Percentiles rank a stretch among this genome's conserved stretches.
Evolutionary conservation across 1,140 invertebrate genomes (phyloP).

Genomic region (Nautilus pompilius): DNA sequence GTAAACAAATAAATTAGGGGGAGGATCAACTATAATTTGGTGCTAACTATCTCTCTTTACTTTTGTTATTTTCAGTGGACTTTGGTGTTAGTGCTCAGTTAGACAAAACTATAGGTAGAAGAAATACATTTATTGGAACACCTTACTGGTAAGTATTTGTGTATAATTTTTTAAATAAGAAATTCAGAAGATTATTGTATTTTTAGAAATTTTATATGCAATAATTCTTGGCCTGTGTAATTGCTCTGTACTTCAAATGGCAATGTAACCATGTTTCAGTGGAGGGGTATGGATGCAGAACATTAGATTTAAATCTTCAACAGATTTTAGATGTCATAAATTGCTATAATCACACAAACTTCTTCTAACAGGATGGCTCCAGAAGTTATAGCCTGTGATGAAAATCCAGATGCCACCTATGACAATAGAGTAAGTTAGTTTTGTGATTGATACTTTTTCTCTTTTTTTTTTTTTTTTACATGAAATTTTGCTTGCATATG

Average conservation of each 20-base stretch:
- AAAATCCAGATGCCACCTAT: constrained; percentile 99
- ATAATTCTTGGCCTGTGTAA: no score
- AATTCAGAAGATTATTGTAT: background rate
- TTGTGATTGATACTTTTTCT: constrained; percentile 1
- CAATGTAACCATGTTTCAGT: no score
- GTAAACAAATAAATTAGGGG: no score
- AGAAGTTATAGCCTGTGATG: constrained; percentile 99
- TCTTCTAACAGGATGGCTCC: constrained; percentile 71
- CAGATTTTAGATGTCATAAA: no score
- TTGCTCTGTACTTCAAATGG: no score
- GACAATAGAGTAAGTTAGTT: constrained; percentile 74
- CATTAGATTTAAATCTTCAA: no score
- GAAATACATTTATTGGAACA: constrained; percentile 99
- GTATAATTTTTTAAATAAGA: background rate
- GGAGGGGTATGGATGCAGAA: no score
- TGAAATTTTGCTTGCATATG: no score
- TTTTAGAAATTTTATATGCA: no score
- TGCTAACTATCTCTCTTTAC: background rate
- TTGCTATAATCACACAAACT: no score
- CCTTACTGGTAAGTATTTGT: constrained; percentile 81
- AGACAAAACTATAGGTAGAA: constrained; percentile 95
- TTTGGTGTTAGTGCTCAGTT: constrained; percentile 99
- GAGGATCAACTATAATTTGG: background rate
- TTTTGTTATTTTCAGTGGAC: constrained; percentile 72
- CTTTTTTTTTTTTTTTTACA: constrained; percentile 2